Evolutionary conservation across 2,113 vertebrate species (phyloP).

Genomic region (Gymnarchus niloticus): DNA sequence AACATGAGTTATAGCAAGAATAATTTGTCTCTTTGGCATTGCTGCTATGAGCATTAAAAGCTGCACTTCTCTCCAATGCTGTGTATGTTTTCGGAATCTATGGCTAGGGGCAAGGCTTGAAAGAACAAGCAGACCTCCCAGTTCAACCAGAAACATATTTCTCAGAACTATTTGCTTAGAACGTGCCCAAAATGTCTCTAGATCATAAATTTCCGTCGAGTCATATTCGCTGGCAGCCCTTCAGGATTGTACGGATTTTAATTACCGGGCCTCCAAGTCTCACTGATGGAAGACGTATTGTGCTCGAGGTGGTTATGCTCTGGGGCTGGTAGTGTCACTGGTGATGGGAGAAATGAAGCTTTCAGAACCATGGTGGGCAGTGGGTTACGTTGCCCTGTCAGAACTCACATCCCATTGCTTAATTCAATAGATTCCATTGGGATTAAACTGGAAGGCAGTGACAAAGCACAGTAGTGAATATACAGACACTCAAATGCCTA

Average conservation of each 20-base stretch:
- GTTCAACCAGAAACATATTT: conserved; percentile 2
- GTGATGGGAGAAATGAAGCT: neutral
- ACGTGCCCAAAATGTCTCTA: neutral
- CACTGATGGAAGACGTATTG: neutral
- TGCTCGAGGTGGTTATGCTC: neutral
- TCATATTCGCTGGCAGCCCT: neutral
- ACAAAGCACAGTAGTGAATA: neutral
- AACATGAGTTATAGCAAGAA: neutral
- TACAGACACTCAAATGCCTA: neutral
- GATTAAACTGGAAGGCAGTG: neutral
- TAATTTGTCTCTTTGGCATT: conserved; percentile 1
- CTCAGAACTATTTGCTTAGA: conserved; percentile 3
- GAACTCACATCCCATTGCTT: neutral
- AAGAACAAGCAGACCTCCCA: neutral
- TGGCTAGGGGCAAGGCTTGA: neutral
- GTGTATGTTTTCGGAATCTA: neutral
- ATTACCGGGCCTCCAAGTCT: neutral
- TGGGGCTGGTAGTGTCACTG: neutral
- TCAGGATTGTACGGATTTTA: conserved; percentile 9
- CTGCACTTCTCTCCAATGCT: neutral
- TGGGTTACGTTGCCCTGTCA: neutral
- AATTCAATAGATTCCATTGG: neutral
- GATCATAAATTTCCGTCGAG: neutral
- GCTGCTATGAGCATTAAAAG: neutral
- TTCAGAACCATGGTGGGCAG: neutral